Evolutionary conservation across 2,113 vertebrate genomes (phyloP), one percentile per base, ranked within the genome.

Genomic region (Nipponia nippon): DNA sequence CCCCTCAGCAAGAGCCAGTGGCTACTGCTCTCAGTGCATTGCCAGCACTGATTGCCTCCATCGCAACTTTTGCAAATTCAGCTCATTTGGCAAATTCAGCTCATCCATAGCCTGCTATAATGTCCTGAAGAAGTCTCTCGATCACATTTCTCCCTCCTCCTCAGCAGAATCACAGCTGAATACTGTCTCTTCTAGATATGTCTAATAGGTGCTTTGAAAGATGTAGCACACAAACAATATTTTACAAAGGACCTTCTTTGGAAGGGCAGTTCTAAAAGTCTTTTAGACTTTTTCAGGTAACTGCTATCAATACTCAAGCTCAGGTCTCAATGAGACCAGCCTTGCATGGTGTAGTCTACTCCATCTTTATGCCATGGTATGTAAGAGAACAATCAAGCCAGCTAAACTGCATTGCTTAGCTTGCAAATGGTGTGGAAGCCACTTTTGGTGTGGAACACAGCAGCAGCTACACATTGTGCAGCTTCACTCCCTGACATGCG

Each of bases 401-500:
- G 63, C 44, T 3, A 18, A 36, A 56, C 1, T 2, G 20, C 21
- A 21, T 16, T 47, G 27, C 70, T 86, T 34, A 11, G 22, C n/a
- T 30, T 65, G 82, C 32, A 59, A 47, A 36, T 1, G 34, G 69
- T 15, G 16, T 17, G 30, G 70, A 61, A 86, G 42, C 40, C 38
- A 2, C 32, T 53, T 18, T 4, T 21, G 32, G 42, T 25, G 82
- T 15, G 36, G 66, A 58, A 56, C 61, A 63, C 21, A 5, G 4
- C 79, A 23, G 34, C 59, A 53, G 36, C 40, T 29, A 22, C n/a
- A 16, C 13, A 5, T 7, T 2, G 2, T 4, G 27, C 23, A 66
- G 53, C 16, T 66, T 46, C 59, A 6, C 32, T 32, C 66, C 32
- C 62, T 2, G 18, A 0, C 26, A 52, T 11, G 3, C 2, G 3